Percentiles rank a stretch among this genome's conserved stretches.
phyloP scores from a whole-genome alignment of 2,888 invertebrate species.

The Epiperipatus broadwayi region DNA sequence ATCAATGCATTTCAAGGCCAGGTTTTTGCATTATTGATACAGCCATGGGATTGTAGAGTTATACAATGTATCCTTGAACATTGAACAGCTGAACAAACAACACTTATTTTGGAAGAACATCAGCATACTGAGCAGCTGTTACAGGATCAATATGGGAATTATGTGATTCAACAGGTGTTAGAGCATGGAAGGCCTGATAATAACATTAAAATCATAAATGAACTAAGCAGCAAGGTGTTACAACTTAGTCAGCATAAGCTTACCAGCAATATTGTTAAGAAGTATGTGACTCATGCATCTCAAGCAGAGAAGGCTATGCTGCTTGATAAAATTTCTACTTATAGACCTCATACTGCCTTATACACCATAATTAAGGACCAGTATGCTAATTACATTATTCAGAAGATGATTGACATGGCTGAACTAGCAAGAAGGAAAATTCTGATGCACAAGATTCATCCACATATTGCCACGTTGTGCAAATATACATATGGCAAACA shows the following conservation, averaged over 20 bases:
- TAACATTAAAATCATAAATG: conserved; percentile 77
- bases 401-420: conserved; percentile 99
- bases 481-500: conserved; percentile 99
- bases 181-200: conserved; percentile 92
- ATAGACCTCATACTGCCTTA: conserved; percentile 47
- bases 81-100: conserved; percentile 74
- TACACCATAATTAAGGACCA: conserved; percentile 99
- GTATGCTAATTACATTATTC: conserved; percentile 98
- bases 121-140: conserved; percentile 83
- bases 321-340: conserved; percentile 92
- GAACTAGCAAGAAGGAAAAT: conserved; percentile 94
- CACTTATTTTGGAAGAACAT: conserved; percentile 76
- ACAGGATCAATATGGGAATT: conserved; percentile 96
- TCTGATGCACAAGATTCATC: conserved; percentile 87
- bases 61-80: conserved; percentile 97
- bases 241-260: conserved; percentile 95
- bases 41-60: conserved; percentile 96
- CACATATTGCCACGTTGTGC: conserved; percentile 82
- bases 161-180: conserved; percentile 94
- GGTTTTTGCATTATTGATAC: conserved; percentile 86
- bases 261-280: conserved; percentile 93
- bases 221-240: conserved; percentile 71
- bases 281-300: conserved; percentile 92
- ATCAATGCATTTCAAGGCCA: conserved; percentile 60
- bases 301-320: conserved; percentile 77